phyloP scores from a whole-genome alignment of 2,113 vertebrate species.

The Otocyon megalotis region DNA sequence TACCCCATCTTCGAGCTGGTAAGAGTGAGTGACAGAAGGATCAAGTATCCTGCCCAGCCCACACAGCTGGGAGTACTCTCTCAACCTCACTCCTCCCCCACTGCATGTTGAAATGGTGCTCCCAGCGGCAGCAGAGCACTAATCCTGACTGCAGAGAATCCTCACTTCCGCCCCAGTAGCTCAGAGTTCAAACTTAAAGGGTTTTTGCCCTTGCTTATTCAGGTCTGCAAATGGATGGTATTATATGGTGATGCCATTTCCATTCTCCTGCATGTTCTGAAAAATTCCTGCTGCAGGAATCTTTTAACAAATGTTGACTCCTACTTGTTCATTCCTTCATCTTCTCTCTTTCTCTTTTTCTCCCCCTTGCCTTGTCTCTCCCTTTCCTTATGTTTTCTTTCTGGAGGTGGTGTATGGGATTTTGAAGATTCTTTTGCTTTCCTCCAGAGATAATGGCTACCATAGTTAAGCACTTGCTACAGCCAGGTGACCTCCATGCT shows the following conservation, averaged over 20 bases:
- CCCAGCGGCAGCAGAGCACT: accelerated
- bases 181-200: neutral
- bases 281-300: neutral
- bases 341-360: neutral
- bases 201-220: neutral
- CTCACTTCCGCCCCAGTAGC: neutral
- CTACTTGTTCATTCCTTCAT: neutral
- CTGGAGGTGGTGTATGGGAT: neutral
- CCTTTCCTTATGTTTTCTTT: neutral
- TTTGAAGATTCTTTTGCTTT: neutral
- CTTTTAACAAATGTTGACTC: neutral
- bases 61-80: too few species aligned
- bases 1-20: neutral
- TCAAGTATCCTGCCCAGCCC: too few species aligned
- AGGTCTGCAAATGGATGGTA: neutral
- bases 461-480: neutral
- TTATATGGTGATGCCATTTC: neutral
- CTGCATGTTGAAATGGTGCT: too few species aligned
- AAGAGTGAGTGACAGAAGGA: neutral
- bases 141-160: neutral
- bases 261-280: neutral
- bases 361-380: neutral
- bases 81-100: too few species aligned
- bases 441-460: neutral
- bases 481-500: accelerated